Evolutionary conservation across 2,888 invertebrate genomes (phyloP).

Genomic region (Dasypogon diadema): DNA sequence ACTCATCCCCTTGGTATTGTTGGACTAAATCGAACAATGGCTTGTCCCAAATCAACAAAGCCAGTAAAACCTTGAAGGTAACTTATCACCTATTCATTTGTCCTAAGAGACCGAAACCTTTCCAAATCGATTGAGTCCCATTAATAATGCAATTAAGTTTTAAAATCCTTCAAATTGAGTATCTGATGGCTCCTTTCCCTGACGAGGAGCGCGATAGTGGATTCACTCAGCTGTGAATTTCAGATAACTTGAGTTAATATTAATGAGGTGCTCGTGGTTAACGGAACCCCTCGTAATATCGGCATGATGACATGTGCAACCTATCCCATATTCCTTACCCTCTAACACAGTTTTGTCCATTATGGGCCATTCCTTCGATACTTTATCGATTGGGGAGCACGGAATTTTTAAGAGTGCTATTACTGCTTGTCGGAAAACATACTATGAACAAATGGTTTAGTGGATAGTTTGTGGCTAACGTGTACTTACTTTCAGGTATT

Average conservation of each 20-base stretch:
- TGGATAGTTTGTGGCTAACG: constrained; percentile 48
- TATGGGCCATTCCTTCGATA: constrained; percentile 44
- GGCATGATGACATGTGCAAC: constrained; percentile 52
- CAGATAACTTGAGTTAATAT: constrained; percentile 59
- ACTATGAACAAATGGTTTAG: constrained; percentile 1
- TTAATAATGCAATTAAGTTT: constrained; percentile 56
- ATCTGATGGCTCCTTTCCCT: constrained; percentile 30
- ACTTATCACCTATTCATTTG: constrained; percentile 47
- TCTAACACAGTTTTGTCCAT: constrained; percentile 44
- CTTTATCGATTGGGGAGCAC: constrained; percentile 52
- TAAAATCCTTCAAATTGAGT: constrained; percentile 54
- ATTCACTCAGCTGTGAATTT: constrained; percentile 60
- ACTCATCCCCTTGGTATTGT: background rate
- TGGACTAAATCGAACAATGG: background rate
- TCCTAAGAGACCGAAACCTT: constrained; percentile 35
- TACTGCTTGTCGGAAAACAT: constrained; percentile 24
- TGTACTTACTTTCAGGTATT: background rate
- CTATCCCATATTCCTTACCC: constrained; percentile 50
- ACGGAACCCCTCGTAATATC: constrained; percentile 39
- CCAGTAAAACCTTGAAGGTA: constrained; percentile 20
- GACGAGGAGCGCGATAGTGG: constrained; percentile 50
- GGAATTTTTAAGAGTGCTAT: constrained; percentile 55
- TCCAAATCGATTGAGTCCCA: constrained; percentile 54
- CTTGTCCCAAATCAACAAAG: constrained; percentile 29
- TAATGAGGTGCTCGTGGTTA: constrained; percentile 58